Percentiles rank a stretch among this genome's conserved stretches.
Conservation (phyloP, 2,113 vertebrate genomes). For the Dicerorhinus sumatrensis region DNA sequence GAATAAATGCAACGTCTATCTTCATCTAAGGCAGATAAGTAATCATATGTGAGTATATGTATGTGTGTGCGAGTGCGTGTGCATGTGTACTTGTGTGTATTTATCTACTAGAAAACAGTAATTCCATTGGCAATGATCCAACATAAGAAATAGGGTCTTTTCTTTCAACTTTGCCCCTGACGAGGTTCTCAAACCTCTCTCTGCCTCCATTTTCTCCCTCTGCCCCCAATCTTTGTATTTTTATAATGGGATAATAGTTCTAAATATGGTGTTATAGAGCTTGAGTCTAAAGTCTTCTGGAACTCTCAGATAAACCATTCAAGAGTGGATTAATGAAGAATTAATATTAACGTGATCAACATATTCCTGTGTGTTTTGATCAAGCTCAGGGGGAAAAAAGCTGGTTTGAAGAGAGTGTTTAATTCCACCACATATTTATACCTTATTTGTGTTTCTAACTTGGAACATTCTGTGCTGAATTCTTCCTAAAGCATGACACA, state of each 20-base stretch:
- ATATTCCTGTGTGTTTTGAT: constrained; percentile 16
- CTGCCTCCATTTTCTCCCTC: neutral
- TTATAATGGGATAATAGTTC: neutral
- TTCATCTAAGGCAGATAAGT: neutral
- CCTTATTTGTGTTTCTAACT: constrained; percentile 70
- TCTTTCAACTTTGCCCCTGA: neutral
- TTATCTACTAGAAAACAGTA: neutral
- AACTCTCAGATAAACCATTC: neutral
- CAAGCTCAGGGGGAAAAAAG: neutral
- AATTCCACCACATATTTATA: constrained; percentile 20
- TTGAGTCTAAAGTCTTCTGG: neutral
- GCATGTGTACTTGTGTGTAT: neutral
- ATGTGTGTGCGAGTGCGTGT: too few species aligned
- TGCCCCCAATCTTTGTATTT: neutral
- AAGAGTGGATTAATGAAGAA: constrained; percentile 41
- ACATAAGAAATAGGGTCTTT: neutral
- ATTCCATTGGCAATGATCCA: neutral
- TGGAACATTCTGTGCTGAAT: constrained; percentile 58
- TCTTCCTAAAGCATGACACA: constrained; percentile 39
- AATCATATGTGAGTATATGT: neutral
- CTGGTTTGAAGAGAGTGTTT: constrained; percentile 18
- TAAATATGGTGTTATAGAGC: neutral
- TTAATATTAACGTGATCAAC: neutral
- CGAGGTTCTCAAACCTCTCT: neutral
- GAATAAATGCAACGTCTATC: constrained; percentile 39